phyloP scores from a whole-genome alignment of 2,888 invertebrate genomes.

The Agelastica alni region DNA sequence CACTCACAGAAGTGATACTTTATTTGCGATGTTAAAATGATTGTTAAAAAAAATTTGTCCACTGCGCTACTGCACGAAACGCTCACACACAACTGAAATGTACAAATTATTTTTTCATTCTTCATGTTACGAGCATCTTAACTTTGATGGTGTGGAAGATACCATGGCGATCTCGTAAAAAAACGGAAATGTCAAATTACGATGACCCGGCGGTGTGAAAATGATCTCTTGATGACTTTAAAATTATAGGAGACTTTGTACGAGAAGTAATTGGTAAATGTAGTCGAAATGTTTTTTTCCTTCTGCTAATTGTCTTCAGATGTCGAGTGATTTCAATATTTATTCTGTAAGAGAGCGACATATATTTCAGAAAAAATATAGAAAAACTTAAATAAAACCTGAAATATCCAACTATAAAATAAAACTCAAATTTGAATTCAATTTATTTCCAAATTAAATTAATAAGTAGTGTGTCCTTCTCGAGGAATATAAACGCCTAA shows the following conservation, averaged over 20 bases:
- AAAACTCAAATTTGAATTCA: no score
- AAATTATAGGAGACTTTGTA: conserved; percentile 46
- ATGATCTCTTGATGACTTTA: conserved; percentile 56
- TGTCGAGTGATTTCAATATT: conserved; percentile 16
- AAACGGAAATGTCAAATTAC: conserved; percentile 57
- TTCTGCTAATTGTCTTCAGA: conserved; percentile 14
- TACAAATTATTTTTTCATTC: conserved; percentile 4
- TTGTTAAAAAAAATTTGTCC: no score
- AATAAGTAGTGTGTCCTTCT: no score
- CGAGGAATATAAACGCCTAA: no score
- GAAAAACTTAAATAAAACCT: no score
- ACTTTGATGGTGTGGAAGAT: conserved; percentile 18
- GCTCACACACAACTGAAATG: conserved; percentile 10
- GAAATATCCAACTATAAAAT: no score
- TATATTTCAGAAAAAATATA: no score
- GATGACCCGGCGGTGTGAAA: conserved; percentile 55
- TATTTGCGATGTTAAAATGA: not conserved
- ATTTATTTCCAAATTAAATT: no score
- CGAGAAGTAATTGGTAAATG: conserved; percentile 30
- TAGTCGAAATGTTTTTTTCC: conserved; percentile 27
- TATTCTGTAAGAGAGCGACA: conserved; percentile 12
- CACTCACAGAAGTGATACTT: no score
- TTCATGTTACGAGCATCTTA: conserved; percentile 4
- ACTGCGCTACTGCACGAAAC: not conserved
- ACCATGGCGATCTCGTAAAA: conserved; percentile 53